phyloP scores from a whole-genome alignment of 2,888 invertebrate genomes.

The Deilephila elpenor region DNA sequence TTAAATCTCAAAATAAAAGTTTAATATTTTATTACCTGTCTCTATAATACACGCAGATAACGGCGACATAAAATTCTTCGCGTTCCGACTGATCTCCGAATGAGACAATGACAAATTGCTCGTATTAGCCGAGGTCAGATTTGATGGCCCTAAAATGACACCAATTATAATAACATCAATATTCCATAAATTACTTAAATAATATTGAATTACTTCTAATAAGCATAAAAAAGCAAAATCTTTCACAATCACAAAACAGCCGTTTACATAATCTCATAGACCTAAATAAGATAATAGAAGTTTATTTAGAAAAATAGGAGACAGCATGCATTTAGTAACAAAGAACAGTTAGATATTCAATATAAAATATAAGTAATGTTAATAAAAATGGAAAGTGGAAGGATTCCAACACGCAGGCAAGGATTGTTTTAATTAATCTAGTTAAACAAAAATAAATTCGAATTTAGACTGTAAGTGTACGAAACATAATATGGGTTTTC shows the following conservation, averaged over 20 bases:
- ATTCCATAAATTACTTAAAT: no score
- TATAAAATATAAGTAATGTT: constrained; percentile 14
- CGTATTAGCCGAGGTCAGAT: constrained; percentile 62
- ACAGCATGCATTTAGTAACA: constrained; percentile 17
- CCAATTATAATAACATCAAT: background rate
- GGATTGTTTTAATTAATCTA: background rate
- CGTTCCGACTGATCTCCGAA: constrained; percentile 72
- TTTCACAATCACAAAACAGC: background rate
- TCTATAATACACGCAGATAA: constrained; percentile 87
- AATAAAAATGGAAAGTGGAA: background rate
- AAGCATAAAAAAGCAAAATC: background rate
- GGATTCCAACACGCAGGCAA: background rate
- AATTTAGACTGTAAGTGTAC: no score
- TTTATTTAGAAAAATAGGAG: background rate
- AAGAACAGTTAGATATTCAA: background rate
- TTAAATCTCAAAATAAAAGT: background rate
- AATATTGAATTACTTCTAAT: no score
- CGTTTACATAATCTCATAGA: background rate
- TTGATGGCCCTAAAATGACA: constrained; percentile 66
- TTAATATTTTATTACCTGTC: constrained; percentile 74
- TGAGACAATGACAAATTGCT: constrained; percentile 73
- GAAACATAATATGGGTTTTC: no score
- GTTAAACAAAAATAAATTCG: no score
- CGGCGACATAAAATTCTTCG: constrained; percentile 73
- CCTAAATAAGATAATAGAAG: background rate